Evolutionary conservation across 2,888 invertebrate species (phyloP).

Genomic region (Drosophila nr. medialis): DNA sequence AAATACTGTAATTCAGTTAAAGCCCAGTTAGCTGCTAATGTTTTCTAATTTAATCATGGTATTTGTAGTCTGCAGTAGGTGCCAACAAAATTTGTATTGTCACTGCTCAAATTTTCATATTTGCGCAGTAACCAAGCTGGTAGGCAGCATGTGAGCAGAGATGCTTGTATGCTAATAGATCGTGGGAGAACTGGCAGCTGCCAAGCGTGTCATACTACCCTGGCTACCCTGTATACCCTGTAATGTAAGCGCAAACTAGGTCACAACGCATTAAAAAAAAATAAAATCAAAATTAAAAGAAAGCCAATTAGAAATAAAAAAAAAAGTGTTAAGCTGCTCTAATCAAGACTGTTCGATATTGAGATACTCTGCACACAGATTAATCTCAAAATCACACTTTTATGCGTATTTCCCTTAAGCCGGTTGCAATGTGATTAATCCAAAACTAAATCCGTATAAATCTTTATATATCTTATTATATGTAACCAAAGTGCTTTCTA

Average conservation of each 20-base stretch:
- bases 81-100: constrained; percentile 61
- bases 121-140: constrained; percentile 16
- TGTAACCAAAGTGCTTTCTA: neutral
- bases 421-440: neutral
- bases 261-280: neutral
- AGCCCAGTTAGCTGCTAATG: constrained; percentile 64
- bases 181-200: constrained; percentile 38
- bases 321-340: neutral
- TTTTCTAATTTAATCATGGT: constrained; percentile 63
- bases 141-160: neutral
- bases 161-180: constrained; percentile 14
- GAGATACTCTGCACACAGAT: neutral
- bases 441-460: neutral
- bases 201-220: constrained; percentile 1
- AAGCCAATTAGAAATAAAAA: neutral
- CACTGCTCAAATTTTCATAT: constrained; percentile 51
- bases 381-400: neutral
- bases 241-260: neutral
- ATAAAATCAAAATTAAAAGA: neutral
- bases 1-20: constrained; percentile 56
- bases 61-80: constrained; percentile 19
- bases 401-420: neutral
- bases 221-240: neutral
- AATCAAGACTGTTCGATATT: neutral
- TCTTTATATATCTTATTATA: no score